These are phyloP conservation scores for Cryptocheilus praepositus DNA, from an alignment of 2,888 invertebrate species.

Conservation along the genomic window DNA sequence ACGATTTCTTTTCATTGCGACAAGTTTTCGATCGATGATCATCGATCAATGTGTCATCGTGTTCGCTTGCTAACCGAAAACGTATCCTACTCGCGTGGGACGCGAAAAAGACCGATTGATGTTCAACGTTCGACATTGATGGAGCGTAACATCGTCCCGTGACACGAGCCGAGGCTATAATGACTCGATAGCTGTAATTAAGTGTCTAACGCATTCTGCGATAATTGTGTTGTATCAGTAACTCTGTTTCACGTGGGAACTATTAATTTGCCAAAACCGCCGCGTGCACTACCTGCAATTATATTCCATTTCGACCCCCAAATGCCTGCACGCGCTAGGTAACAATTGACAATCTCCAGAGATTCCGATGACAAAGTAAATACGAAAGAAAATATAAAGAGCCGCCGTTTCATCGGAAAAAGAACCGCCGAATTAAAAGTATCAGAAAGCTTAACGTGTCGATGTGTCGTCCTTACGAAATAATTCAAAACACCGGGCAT, in stretches of 20 bases:
- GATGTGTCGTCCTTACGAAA: constrained; percentile 2
- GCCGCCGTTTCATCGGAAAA: too few relatives aligned
- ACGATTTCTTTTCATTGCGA: constrained; percentile 5
- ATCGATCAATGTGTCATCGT: constrained; percentile 39
- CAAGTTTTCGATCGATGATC: constrained; percentile 26
- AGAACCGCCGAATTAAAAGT: not conserved
- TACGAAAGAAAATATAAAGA: too few relatives aligned
- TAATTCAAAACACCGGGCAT: constrained; percentile 8
- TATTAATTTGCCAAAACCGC: too few relatives aligned
- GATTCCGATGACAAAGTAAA: too few relatives aligned
- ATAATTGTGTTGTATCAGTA: constrained; percentile 2
- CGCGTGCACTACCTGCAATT: too few relatives aligned
- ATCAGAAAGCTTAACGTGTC: not conserved
- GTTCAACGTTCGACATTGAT: constrained; percentile 47
- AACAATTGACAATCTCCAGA: too few relatives aligned
- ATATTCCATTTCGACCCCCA: too few relatives aligned
- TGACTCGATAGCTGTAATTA: constrained; percentile 34
- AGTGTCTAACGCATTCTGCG: constrained; percentile 1
- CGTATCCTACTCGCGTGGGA: constrained; percentile 37
- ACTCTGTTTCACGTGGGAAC: constrained; percentile 10
- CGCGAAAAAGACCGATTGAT: constrained; percentile 50
- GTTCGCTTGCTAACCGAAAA: constrained; percentile 32
- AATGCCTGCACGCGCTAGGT: too few relatives aligned
- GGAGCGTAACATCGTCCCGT: constrained; percentile 41
- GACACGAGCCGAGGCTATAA: constrained; percentile 24